Percentiles rank a stretch among this genome's conserved stretches.
Evolutionary conservation across 2,797 vertebrate species (phyloP).

Genomic region (Liasis olivaceus): DNA sequence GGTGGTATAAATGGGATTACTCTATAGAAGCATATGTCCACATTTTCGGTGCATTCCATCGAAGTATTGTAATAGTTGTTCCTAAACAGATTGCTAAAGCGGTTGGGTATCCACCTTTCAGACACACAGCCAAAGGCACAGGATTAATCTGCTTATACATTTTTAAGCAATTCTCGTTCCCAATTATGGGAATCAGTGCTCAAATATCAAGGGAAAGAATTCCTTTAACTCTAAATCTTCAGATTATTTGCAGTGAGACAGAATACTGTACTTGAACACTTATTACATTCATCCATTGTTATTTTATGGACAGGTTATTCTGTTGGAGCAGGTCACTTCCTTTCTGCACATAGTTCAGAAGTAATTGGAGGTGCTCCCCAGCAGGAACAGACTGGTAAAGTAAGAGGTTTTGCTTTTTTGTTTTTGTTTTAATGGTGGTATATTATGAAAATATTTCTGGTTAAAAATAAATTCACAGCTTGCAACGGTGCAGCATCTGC

Average conservation of each 20-base stretch:
- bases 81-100: neutral
- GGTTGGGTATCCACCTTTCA: neutral
- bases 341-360: constrained; percentile 75
- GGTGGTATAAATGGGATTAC: neutral
- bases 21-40: neutral
- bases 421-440: too few relatives aligned
- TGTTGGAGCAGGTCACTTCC: constrained; percentile 90
- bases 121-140: neutral
- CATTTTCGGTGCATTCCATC: neutral
- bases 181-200: neutral
- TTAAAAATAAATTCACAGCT: neutral
- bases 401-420: constrained; percentile 68
- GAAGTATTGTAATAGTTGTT: neutral
- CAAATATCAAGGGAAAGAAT: neutral
- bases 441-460: neutral
- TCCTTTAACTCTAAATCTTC: neutral
- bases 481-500: neutral
- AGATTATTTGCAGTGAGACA: neutral
- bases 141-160: neutral
- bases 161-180: neutral
- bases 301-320: constrained; percentile 84
- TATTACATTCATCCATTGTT: neutral
- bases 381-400: constrained; percentile 91
- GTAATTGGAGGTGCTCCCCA: constrained; percentile 94
- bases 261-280: neutral